A percentile compares a stretch with the other conserved stretches of the same genome.
phyloP scores from a whole-genome alignment of 2,888 invertebrate genomes.

The Calameuta filiformis region DNA sequence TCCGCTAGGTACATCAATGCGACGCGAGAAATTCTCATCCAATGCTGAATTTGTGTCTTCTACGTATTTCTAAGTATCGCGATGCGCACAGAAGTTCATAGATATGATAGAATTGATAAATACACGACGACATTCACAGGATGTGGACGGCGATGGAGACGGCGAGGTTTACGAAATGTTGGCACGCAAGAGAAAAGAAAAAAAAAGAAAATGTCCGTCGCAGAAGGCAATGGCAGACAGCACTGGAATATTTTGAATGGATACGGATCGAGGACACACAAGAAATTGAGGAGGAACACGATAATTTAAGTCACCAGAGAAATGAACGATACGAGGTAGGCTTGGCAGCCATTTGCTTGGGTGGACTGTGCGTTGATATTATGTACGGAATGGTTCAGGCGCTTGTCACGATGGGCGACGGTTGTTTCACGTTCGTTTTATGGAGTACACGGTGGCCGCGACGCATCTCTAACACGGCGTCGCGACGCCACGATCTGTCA shows the following conservation, averaged over 20 bases:
- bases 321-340: not conserved
- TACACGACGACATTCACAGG: not conserved
- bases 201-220: not conserved
- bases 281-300: not conserved
- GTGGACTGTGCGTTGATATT: not conserved
- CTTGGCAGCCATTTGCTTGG: not conserved
- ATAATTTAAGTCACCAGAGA: not conserved
- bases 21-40: not conserved
- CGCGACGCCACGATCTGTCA: conserved; percentile 65
- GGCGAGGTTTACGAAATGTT: not conserved
- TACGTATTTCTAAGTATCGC: not conserved
- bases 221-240: not conserved
- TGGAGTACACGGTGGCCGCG: not conserved
- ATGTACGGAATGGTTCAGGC: not conserved
- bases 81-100: not conserved
- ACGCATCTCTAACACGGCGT: not conserved
- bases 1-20: not conserved
- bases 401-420: not conserved
- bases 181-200: not conserved
- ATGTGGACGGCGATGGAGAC: not conserved
- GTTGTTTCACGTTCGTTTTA: not conserved
- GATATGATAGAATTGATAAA: not conserved
- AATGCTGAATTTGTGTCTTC: not conserved
- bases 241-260: not conserved
- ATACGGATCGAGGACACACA: not conserved